Percentiles rank a stretch among this genome's conserved stretches.
Evolutionary conservation across 2,797 vertebrate genomes (phyloP).

Genomic region (Apogon talboti): DNA sequence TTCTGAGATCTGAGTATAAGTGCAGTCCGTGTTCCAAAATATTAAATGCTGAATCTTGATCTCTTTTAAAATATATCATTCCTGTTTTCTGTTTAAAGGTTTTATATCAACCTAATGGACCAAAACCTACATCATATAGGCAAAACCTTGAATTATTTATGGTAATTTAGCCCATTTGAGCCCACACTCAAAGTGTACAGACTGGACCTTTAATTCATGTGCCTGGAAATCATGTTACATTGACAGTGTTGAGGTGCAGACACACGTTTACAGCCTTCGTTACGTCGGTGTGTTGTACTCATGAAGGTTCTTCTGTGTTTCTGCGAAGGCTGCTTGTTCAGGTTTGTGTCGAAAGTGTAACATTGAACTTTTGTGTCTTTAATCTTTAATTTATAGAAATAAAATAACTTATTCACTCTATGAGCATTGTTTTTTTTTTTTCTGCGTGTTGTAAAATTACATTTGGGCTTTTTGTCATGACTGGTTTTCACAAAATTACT

Average conservation of each 20-base stretch:
- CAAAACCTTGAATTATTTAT: constrained; percentile 3
- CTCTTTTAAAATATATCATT: not conserved
- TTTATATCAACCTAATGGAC: not conserved
- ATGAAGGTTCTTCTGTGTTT: constrained; percentile 84
- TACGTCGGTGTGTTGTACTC: constrained; percentile 70
- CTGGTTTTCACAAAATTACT: too few species aligned
- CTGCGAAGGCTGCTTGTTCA: constrained; percentile 84
- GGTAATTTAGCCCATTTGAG: constrained; percentile 13
- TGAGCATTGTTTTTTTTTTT: not conserved
- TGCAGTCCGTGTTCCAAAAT: not conserved
- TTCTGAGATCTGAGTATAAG: not conserved
- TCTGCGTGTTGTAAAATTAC: too few species aligned
- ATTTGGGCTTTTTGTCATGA: not conserved
- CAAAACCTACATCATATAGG: constrained; percentile 3
- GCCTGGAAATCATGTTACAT: constrained; percentile 50
- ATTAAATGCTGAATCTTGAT: constrained; percentile 20
- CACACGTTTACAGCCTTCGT: constrained; percentile 65
- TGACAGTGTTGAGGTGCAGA: constrained; percentile 57
- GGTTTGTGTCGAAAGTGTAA: constrained; percentile 84
- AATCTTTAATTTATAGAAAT: constrained; percentile 90
- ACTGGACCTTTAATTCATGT: constrained; percentile 7
- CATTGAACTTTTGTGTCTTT: constrained; percentile 83
- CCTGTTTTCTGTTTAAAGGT: constrained; percentile 1
- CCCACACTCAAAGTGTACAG: constrained; percentile 7
- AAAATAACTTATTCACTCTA: constrained; percentile 94